Conservation (phyloP, 2,113 vertebrate genomes). For the Hippocampus comes region DNA sequence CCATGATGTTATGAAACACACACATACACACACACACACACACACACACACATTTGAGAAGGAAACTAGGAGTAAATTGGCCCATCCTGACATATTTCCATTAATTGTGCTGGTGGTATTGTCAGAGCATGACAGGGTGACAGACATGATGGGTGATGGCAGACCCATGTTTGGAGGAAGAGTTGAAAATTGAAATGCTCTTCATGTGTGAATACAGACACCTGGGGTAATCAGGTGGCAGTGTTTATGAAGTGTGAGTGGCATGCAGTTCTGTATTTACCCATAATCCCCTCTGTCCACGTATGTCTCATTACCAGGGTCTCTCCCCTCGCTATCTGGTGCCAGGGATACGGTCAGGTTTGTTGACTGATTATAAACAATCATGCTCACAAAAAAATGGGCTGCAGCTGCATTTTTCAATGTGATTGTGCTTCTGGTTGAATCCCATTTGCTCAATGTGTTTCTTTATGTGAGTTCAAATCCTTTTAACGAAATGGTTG, state of each 20-base stretch:
- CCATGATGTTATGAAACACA: constrained; percentile 56
- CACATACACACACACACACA: constrained; percentile 25
- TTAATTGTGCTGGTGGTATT: constrained; percentile 59
- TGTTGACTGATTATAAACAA: constrained; percentile 51
- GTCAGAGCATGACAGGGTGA: constrained; percentile 55
- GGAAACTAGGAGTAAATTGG: constrained; percentile 65
- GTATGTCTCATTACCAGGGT: constrained; percentile 40
- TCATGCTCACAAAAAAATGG: constrained; percentile 6
- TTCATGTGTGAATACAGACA: constrained; percentile 61
- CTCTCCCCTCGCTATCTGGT: constrained; percentile 27
- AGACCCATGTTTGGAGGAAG: constrained; percentile 60
- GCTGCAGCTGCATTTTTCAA: constrained; percentile 27
- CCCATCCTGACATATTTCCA: constrained; percentile 57
- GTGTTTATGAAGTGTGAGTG: constrained; percentile 38
- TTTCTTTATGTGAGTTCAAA: constrained; percentile 58
- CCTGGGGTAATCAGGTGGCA: constrained; percentile 60
- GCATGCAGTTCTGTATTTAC: constrained; percentile 43
- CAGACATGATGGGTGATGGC: constrained; percentile 56
- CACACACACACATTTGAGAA: constrained; percentile 36
- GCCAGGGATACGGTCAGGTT: constrained; percentile 45
- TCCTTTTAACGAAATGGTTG: constrained; percentile 51
- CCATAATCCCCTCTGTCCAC: constrained; percentile 54
- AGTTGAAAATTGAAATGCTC: constrained; percentile 65
- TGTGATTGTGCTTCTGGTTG: constrained; percentile 44
- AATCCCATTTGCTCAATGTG: constrained; percentile 43